phyloP scores from a whole-genome alignment of 2,888 invertebrate species.

The Eristalinus aeneus region DNA sequence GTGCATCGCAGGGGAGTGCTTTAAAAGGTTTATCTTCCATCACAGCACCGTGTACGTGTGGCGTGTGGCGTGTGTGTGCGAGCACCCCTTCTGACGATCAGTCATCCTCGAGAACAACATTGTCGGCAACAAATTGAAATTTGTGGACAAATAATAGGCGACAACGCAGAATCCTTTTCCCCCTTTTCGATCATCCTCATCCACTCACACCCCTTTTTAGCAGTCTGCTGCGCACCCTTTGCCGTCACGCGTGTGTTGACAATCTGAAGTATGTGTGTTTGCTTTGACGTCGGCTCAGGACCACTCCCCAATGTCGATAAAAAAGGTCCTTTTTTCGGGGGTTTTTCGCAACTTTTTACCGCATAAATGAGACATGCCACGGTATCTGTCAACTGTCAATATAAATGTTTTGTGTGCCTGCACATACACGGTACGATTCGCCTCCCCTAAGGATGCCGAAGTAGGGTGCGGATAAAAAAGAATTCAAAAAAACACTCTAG shows the following conservation, averaged over 20 bases:
- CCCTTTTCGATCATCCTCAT: conserved; percentile 40
- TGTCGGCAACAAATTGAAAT: conserved; percentile 58
- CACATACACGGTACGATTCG: conserved; percentile 2
- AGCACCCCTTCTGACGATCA: conserved; percentile 12
- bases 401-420: conserved; percentile 29
- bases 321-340: conserved; percentile 59
- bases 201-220: conserved; percentile 48
- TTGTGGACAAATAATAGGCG: conserved; percentile 69
- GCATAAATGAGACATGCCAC: conserved; percentile 66
- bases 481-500: conserved; percentile 38
- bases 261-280: conserved; percentile 72
- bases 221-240: neutral
- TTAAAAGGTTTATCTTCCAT: neutral
- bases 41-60: neutral
- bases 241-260: conserved; percentile 69
- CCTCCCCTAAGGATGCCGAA: conserved; percentile 19
- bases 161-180: conserved; percentile 50
- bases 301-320: neutral
- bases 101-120: conserved; percentile 21
- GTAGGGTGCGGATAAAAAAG: conserved; percentile 45
- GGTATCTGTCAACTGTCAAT: conserved; percentile 61
- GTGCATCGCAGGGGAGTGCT: neutral
- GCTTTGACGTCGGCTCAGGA: conserved; percentile 38
- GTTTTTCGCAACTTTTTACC: conserved; percentile 69
- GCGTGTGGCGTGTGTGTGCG: neutral